These are phyloP conservation scores for Lepidocyrtoides sp. DNA, from an alignment of 2,888 invertebrate genomes.

Conservation along the genomic window DNA sequence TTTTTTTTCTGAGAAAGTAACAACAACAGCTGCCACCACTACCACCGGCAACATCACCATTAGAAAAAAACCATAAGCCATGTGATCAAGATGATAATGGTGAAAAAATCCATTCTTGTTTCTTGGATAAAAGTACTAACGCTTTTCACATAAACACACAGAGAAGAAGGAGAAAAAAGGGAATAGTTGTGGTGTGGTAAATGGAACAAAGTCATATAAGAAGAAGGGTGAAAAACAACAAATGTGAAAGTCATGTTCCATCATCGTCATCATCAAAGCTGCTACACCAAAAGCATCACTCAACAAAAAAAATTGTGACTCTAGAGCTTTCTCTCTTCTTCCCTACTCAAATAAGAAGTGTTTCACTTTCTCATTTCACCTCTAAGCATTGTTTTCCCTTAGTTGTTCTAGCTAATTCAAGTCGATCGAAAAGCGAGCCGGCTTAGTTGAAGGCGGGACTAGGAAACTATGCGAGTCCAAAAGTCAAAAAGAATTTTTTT, in stretches of 20 bases:
- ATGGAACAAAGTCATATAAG: conserved; percentile 55
- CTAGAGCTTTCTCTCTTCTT: conserved; percentile 5
- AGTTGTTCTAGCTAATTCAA: conserved; percentile 39
- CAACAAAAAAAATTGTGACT: conserved; percentile 26
- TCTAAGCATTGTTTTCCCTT: conserved; percentile 11
- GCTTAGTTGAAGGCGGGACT: background rate
- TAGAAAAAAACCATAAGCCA: conserved; percentile 58
- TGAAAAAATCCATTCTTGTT: conserved; percentile 68
- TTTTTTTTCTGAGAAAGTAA: conserved; percentile 43
- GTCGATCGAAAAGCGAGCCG: conserved; percentile 31
- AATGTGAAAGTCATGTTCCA: conserved; percentile 80
- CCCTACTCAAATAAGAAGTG: background rate
- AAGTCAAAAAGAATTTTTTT: conserved; percentile 51
- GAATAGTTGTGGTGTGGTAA: conserved; percentile 16
- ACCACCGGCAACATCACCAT: conserved; percentile 49
- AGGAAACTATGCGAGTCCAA: conserved; percentile 24
- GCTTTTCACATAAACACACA: background rate
- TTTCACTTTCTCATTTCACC: background rate
- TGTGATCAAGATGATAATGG: conserved; percentile 54
- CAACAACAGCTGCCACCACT: conserved; percentile 64
- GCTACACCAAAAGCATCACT: conserved; percentile 56
- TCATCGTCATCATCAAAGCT: conserved; percentile 56
- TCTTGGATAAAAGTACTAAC: conserved; percentile 30
- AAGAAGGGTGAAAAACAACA: conserved; percentile 69
- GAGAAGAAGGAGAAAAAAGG: background rate